Base-by-base conservation (phyloP, 2,888 invertebrate species). In the Allophyes oxyacanthae region DNA sequence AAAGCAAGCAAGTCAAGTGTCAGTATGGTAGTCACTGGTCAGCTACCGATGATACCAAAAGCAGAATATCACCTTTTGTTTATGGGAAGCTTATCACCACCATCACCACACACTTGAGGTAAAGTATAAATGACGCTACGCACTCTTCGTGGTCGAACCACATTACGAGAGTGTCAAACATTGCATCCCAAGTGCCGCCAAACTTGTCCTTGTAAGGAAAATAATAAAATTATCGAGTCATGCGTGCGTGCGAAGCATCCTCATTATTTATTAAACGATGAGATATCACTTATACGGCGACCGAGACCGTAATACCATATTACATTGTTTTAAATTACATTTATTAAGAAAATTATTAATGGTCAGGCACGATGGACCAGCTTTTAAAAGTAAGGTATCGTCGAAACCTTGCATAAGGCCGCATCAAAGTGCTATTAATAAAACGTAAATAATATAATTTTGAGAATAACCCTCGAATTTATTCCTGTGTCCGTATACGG, bases 161-260 rank as follows among this genome's bases (percentile, higher is more conserved):
- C 38, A 53, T 48, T 26, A 34, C 36, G 30, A 41, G 10, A 37
- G 69, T 46, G 45, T 51, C 51, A 34, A 52, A 41, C 41, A 45
- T 30, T 55, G 32, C 51, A 49, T 64, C 48, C 40, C 36, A 56
- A 43, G 49, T 13, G 33, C 56, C 50, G 64, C 38, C 70, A 48
- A 34, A 11, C 13, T 10, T 38, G 4, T 5, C 61, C 68, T 44
- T 57, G 6, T 50, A 57, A 6, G 68, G 73, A 63, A 42, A 44
- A 67, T 64, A 72, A 78, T 77, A 68, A 72, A 67, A 72, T 72
- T 52, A 76, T 69, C 59, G 53, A 50, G 50, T 48, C 62, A 72
- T 59, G 62, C 67, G 66, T 71, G 48, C 59, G 50, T 48, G 42
- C 53, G 52, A 56, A 48, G 49, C 46, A 54, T 49, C 51, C 52